A percentile compares a stretch with the other conserved stretches of the same genome.
These are phyloP conservation scores for Acrocephalus scirpaceus DNA, from an alignment of 2,797 vertebrate genomes.

Conservation along the genomic window DNA sequence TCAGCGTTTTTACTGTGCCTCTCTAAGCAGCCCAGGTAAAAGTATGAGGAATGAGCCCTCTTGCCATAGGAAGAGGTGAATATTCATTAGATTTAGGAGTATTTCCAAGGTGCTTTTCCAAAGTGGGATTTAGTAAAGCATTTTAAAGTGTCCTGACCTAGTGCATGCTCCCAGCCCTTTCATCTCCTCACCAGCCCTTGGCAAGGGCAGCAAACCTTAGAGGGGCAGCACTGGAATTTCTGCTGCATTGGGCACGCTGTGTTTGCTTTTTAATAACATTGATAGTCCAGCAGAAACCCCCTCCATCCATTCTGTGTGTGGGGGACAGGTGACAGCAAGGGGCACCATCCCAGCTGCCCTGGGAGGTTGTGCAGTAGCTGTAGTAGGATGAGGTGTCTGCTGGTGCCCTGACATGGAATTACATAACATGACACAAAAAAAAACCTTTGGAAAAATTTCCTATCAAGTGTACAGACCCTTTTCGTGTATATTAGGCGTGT, in stretches of 20 bases:
- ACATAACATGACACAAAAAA: not conserved
- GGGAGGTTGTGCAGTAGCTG: not conserved
- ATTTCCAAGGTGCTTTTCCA: not conserved
- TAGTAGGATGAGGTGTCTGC: too few species aligned
- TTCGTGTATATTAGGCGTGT: not conserved
- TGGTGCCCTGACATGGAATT: not conserved
- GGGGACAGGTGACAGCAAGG: not conserved
- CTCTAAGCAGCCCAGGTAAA: not conserved
- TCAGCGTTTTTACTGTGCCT: not conserved
- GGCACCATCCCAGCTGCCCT: not conserved
- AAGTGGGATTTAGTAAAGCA: not conserved
- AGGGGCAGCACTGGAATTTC: not conserved
- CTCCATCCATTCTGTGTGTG: not conserved
- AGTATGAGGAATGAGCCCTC: not conserved
- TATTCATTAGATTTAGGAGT: not conserved
- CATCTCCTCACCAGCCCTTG: not conserved
- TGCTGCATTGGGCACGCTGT: not conserved
- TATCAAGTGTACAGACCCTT: not conserved
- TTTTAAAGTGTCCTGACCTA: not conserved
- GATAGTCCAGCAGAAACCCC: not conserved
- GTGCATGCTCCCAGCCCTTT: not conserved
- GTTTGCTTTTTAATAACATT: not conserved
- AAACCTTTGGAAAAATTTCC: not conserved
- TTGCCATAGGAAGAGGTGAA: not conserved
- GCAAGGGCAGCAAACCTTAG: not conserved